A percentile compares a stretch with the other conserved stretches of the same genome.
Evolutionary conservation across 64 coral and sea anemone genomes (phyloP).

Genomic region (Actinia equina): DNA sequence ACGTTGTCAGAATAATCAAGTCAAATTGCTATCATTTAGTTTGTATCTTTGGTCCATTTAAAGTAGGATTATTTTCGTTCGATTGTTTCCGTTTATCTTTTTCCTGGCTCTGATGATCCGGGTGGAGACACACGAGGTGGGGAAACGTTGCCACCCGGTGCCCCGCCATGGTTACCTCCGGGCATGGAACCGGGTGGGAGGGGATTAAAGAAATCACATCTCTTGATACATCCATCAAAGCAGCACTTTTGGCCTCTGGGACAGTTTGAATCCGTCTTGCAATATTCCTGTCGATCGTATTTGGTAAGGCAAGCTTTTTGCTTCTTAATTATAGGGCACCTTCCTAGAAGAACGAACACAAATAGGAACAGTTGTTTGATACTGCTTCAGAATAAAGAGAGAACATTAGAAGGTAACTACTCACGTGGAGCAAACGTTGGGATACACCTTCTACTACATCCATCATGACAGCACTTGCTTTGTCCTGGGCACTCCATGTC

Average conservation of each 20-base stretch:
- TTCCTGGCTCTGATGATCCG: too few species aligned
- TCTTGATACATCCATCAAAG: conserved; percentile 1
- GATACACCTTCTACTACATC: neutral
- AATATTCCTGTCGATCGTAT: neutral
- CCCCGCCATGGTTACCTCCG: neutral
- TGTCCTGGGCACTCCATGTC: neutral
- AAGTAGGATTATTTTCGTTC: too few species aligned
- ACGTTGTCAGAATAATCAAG: too few species aligned
- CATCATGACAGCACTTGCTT: neutral
- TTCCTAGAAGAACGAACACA: neutral
- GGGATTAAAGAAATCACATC: neutral
- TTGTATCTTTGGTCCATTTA: too few species aligned
- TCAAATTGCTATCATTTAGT: too few species aligned
- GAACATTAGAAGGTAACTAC: neutral
- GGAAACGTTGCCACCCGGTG: neutral
- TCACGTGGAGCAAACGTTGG: neutral
- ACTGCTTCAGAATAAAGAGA: neutral
- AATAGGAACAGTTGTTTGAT: too few species aligned
- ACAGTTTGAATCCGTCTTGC: neutral
- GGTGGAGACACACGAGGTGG: neutral
- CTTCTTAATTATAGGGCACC: neutral
- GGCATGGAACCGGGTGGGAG: neutral
- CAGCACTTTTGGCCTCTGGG: neutral
- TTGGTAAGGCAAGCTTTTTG: neutral
- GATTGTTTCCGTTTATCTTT: too few species aligned